Conservation (phyloP, 1,140 invertebrate species). For the Lamellibrachia luymesi region DNA sequence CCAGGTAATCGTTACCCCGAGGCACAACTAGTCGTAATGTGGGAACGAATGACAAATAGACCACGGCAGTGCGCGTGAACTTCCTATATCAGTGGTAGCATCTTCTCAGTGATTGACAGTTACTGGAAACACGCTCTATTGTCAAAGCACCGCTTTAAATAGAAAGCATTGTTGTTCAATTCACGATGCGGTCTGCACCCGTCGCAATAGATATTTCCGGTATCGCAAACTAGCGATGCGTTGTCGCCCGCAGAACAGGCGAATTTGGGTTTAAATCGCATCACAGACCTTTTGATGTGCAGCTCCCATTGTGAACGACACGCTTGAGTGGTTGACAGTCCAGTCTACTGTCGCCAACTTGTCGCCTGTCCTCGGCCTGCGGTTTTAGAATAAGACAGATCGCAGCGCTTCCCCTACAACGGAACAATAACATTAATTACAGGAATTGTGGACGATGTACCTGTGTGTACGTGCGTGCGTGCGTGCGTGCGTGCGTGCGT, state of each 20-base stretch:
- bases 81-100: background rate
- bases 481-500: no score
- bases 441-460: no score
- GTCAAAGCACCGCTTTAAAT: background rate
- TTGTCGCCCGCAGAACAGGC: background rate
- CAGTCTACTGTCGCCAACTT: no score
- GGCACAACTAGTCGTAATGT: background rate
- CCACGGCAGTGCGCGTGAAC: background rate
- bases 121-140: background rate
- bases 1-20: background rate
- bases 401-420: no score
- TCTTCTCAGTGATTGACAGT: background rate
- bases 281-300: background rate
- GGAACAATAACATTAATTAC: no score
- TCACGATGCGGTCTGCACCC: background rate
- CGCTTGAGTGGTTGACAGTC: background rate
- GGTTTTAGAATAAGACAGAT: no score
- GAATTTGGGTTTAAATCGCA: background rate
- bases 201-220: background rate
- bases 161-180: background rate
- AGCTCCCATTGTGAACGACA: background rate
- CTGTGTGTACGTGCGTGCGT: no score
- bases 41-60: background rate
- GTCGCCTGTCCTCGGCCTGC: no score
- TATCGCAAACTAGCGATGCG: background rate